Conservation (phyloP, 2,797 vertebrate species). For the Hippoglossus hippoglossus region DNA sequence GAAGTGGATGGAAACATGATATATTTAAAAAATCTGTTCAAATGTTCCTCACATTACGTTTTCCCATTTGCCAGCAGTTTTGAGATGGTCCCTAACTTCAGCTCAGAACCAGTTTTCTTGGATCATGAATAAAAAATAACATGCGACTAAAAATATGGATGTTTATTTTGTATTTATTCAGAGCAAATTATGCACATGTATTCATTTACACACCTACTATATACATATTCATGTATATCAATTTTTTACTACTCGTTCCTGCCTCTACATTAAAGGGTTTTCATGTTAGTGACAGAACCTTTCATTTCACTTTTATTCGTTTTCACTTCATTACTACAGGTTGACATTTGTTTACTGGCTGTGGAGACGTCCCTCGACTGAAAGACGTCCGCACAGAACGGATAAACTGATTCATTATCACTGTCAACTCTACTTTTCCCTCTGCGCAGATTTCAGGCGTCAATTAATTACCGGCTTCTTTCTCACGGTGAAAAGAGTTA, state of each 20-base stretch:
- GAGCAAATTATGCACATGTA: not conserved
- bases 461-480: not conserved
- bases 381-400: not conserved
- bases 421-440: not conserved
- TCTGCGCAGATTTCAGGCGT: not conserved
- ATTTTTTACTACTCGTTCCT: not conserved
- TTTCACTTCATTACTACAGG: not conserved
- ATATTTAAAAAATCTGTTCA: too few species aligned
- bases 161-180: not conserved
- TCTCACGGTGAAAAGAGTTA: not conserved
- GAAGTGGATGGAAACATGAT: too few species aligned
- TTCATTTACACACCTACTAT: not conserved
- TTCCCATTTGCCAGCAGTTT: not conserved
- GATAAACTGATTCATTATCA: not conserved
- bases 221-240: not conserved
- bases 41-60: not conserved
- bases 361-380: not conserved
- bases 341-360: not conserved
- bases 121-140: slow-evolving; percentile 7
- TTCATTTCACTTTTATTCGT: not conserved
- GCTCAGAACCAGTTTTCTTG: not conserved
- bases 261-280: not conserved
- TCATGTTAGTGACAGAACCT: not conserved
- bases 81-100: not conserved
- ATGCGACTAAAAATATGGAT: not conserved